Evolutionary conservation across 2,113 vertebrate genomes (phyloP).

Genomic region (Nothocercus nigrocapillus): DNA sequence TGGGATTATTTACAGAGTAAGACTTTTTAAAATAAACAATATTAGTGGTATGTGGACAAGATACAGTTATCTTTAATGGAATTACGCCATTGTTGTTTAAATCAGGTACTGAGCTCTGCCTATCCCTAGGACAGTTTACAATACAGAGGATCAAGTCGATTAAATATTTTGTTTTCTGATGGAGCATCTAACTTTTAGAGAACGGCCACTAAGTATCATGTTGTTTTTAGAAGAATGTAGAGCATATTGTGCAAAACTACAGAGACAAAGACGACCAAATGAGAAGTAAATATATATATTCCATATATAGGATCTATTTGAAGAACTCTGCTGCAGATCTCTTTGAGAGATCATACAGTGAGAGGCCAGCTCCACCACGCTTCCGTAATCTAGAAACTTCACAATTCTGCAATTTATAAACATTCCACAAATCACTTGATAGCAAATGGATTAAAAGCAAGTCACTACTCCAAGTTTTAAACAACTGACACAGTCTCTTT

Average conservation of each 20-base stretch:
- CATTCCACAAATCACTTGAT: background rate
- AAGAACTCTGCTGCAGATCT: background rate
- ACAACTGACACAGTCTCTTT: background rate
- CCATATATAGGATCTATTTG: background rate
- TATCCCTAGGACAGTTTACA: background rate
- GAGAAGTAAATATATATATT: background rate
- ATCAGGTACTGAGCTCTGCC: background rate
- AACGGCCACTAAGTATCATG: background rate
- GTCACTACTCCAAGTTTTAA: background rate
- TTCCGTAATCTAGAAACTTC: background rate
- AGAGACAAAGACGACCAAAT: background rate
- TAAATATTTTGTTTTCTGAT: background rate
- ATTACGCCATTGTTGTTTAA: background rate
- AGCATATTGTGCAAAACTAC: background rate
- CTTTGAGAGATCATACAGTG: rapidly evolving
- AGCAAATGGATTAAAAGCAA: background rate
- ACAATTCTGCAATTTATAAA: background rate
- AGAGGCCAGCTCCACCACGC: background rate
- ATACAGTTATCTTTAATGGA: background rate
- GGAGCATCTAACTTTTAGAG: background rate
- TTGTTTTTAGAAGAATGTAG: background rate
- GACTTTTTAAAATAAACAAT: background rate
- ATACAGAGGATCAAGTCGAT: background rate
- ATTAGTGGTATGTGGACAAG: background rate
- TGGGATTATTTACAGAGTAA: background rate